A percentile compares a stretch with the other conserved stretches of the same genome.
Conservation (phyloP, 2,113 vertebrate genomes). For the Emydura subglobosa region DNA sequence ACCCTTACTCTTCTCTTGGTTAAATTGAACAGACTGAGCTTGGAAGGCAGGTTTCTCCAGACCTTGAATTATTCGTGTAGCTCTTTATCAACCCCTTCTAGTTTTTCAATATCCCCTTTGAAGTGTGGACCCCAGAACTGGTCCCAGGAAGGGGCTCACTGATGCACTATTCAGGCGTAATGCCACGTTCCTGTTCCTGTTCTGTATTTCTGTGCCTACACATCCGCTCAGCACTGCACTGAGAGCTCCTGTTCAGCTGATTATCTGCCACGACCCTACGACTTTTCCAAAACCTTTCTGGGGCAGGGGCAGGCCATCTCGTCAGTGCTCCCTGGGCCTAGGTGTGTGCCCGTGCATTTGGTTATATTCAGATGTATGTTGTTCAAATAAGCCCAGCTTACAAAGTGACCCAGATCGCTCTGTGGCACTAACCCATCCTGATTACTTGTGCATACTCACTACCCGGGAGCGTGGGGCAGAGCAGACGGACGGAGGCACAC, state of each 20-base stretch:
- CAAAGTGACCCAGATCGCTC: no score
- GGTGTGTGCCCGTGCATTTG: no score
- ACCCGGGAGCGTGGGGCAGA: no score
- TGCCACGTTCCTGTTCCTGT: neutral
- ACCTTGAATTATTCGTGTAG: neutral
- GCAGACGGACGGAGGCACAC: no score
- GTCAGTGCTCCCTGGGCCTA: no score
- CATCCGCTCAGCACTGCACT: neutral
- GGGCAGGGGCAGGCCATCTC: no score
- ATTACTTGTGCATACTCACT: no score
- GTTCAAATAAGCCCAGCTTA: no score
- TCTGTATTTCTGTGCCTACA: neutral
- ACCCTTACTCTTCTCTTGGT: neutral
- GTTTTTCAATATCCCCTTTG: neutral
- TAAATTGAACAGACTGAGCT: neutral
- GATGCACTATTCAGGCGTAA: neutral
- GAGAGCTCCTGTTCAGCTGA: neutral
- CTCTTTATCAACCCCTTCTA: neutral
- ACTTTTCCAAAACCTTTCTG: neutral
- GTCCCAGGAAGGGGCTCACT: no score
- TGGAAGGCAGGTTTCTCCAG: neutral
- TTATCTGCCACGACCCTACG: neutral
- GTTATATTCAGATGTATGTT: no score
- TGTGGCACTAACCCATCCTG: no score
- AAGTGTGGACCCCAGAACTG: neutral